Conservation (phyloP, 2,888 invertebrate species). For the Mythimna lalbum region DNA sequence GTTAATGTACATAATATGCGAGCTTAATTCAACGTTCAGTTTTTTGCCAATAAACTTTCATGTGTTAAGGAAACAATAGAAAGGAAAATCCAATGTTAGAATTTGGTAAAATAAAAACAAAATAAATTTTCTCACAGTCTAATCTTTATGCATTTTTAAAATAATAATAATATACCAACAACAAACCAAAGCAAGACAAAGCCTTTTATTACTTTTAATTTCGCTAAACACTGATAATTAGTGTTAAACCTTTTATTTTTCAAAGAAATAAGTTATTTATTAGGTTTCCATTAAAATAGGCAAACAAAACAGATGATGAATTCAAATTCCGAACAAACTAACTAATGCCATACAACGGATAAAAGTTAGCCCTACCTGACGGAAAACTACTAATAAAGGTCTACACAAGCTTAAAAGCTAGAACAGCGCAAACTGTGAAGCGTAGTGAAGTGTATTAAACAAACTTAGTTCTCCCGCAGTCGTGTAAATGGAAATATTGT, state of each 20-base stretch:
- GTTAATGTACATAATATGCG: too few relatives aligned
- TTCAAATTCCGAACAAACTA: background rate
- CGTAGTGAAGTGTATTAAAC: conserved; percentile 36
- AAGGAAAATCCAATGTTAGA: too few relatives aligned
- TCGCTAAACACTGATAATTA: too few relatives aligned
- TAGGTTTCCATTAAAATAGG: background rate
- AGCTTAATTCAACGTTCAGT: too few relatives aligned
- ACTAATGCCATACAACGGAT: background rate
- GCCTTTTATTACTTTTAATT: too few relatives aligned
- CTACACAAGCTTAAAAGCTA: conserved; percentile 36
- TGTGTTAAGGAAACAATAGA: too few relatives aligned
- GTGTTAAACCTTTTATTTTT: background rate
- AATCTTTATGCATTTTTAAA: too few relatives aligned
- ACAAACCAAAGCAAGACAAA: too few relatives aligned
- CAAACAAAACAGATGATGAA: background rate
- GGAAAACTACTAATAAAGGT: conserved; percentile 45
- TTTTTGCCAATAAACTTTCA: too few relatives aligned
- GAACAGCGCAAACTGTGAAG: conserved; percentile 28
- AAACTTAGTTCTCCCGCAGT: conserved; percentile 31
- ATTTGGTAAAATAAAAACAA: too few relatives aligned
- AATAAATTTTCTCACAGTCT: too few relatives aligned
- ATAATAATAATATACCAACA: too few relatives aligned
- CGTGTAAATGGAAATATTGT: conserved; percentile 39
- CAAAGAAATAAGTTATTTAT: background rate
- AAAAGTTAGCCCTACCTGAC: conserved; percentile 24